Evolutionary conservation across 2,888 invertebrate genomes (phyloP).

Genomic region (Stenichneumon culpator): DNA sequence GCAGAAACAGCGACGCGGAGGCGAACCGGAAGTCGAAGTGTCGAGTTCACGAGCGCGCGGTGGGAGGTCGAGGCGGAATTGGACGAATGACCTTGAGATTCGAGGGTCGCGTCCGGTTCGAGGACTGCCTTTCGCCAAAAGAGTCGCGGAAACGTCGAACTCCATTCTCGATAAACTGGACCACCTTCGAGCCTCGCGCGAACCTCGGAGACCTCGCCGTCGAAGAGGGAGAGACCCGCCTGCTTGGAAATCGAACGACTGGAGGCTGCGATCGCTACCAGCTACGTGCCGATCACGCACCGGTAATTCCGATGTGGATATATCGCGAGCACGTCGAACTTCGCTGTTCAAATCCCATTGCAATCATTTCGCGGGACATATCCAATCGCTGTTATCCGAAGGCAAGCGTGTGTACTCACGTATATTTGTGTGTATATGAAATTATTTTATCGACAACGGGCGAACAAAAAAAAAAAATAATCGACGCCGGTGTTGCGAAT

Average conservation of each 20-base stretch:
- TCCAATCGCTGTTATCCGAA: slow-evolving; percentile 21
- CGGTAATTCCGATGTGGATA: neutral
- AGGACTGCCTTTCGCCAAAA: slow-evolving; percentile 51
- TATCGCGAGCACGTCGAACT: slow-evolving; percentile 8
- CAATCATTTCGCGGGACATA: slow-evolving; percentile 20
- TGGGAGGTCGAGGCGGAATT: slow-evolving; percentile 33
- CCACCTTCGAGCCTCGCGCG: slow-evolving; percentile 28
- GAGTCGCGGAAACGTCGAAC: slow-evolving; percentile 12
- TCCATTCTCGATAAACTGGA: slow-evolving; percentile 33
- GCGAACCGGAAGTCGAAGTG: slow-evolving; percentile 56
- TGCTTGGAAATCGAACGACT: neutral
- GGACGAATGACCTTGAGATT: slow-evolving; percentile 48
- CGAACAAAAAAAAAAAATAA: slow-evolving; percentile 1
- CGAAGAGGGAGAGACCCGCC: neutral
- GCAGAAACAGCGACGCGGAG: slow-evolving; percentile 34
- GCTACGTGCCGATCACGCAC: slow-evolving; percentile 13
- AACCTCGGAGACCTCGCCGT: slow-evolving; percentile 25
- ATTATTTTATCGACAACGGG: neutral
- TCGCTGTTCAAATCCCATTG: slow-evolving; percentile 16
- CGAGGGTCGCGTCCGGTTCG: slow-evolving; percentile 41
- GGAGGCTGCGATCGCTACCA: neutral
- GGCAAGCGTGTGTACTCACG: slow-evolving; percentile 2
- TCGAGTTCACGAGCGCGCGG: slow-evolving; percentile 33
- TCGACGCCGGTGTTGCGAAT: neutral
- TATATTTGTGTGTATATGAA: neutral